Conservation (phyloP, 2,797 vertebrate genomes). For the Rhyacichthys aspro region DNA sequence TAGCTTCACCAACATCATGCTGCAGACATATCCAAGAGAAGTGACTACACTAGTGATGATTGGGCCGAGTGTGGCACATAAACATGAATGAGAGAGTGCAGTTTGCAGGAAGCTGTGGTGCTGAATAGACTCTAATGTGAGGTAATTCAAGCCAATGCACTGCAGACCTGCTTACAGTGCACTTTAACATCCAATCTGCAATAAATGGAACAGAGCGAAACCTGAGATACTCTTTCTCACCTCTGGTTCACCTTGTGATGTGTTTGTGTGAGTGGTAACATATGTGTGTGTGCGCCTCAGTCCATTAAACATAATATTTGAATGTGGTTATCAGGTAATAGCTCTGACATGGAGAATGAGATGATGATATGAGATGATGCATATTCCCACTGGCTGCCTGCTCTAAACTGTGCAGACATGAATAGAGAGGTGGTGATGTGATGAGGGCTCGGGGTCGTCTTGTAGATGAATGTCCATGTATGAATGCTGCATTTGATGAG, state of each 20-base stretch:
- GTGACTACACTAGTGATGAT: conserved; percentile 48
- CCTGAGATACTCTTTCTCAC: conserved; percentile 59
- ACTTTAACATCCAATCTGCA: conserved; percentile 61
- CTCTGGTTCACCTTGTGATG: conserved; percentile 61
- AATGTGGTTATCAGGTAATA: conserved; percentile 46
- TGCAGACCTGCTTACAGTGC: conserved; percentile 56
- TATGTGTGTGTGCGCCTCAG: conserved; percentile 29
- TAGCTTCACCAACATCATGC: conserved; percentile 14
- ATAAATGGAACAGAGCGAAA: conserved; percentile 57
- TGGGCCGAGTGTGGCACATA: conserved; percentile 9
- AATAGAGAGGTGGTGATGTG: conserved; percentile 13
- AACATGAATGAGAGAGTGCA: conserved; percentile 44
- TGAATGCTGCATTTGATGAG: no score
- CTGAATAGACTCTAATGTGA: conserved; percentile 71
- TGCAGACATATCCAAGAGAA: conserved; percentile 14
- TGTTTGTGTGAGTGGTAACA: conserved; percentile 7
- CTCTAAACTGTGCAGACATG: conserved; percentile 33
- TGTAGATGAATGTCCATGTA: not conserved
- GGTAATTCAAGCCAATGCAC: conserved; percentile 63
- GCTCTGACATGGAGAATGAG: conserved; percentile 36
- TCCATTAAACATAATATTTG: conserved; percentile 46
- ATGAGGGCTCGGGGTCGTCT: no score
- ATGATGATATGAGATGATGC: conserved; percentile 46
- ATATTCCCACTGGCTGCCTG: conserved; percentile 38
- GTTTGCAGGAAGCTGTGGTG: conserved; percentile 46